These are phyloP conservation scores for Leistus spinibarbis DNA, from an alignment of 2,888 invertebrate genomes.

Conservation along the genomic window DNA sequence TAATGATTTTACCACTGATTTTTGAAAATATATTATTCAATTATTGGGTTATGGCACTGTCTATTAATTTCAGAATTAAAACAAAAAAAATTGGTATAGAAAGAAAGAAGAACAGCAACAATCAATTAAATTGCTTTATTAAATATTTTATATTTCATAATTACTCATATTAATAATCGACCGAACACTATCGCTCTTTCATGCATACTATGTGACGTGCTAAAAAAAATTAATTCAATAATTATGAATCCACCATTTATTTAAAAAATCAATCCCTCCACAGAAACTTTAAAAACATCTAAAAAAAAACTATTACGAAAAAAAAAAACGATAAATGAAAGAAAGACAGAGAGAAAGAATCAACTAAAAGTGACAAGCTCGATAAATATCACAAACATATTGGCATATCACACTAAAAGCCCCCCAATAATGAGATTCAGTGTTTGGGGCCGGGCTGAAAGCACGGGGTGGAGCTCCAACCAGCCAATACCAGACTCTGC, in stretches of 20 bases:
- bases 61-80: too few relatives aligned
- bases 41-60: too few relatives aligned
- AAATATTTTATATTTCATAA: too few relatives aligned
- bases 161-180: too few relatives aligned
- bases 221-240: background rate
- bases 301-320: background rate
- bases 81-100: too few relatives aligned
- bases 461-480: background rate
- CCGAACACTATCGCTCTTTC: too few relatives aligned
- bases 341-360: constrained; percentile 25
- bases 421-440: constrained; percentile 54
- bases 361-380: constrained; percentile 46
- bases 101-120: too few relatives aligned
- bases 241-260: background rate
- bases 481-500: constrained; percentile 19
- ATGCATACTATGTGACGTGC: too few relatives aligned
- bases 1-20: too few relatives aligned
- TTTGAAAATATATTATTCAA: too few relatives aligned
- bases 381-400: constrained; percentile 57
- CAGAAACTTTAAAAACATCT: background rate
- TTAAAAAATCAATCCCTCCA: background rate
- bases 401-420: constrained; percentile 53
- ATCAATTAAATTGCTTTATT: too few relatives aligned
- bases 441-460: constrained; percentile 44
- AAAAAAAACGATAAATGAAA: background rate